These are phyloP conservation scores for Hymenochirus boettgeri DNA, from an alignment of 2,113 vertebrate species.

Conservation along the genomic window DNA sequence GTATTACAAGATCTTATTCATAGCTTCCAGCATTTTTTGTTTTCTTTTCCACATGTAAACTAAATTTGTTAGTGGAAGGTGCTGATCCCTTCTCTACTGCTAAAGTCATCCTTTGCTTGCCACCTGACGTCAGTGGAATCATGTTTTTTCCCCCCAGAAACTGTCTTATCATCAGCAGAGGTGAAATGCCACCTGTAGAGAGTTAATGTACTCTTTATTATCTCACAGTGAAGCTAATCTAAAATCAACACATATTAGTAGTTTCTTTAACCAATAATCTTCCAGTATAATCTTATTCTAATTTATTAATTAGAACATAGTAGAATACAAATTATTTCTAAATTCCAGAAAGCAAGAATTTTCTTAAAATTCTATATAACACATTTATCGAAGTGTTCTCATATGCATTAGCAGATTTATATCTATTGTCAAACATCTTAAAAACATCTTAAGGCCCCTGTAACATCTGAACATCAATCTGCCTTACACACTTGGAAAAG, in stretches of 20 bases:
- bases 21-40: slow-evolving; percentile 43
- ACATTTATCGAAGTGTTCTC: too few relatives aligned
- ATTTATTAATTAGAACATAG: too few relatives aligned
- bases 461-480: too few relatives aligned
- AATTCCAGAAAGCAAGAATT: background rate
- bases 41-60: slow-evolving; percentile 44
- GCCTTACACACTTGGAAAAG: too few relatives aligned
- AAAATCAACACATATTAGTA: slow-evolving; percentile 10
- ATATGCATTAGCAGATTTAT: too few relatives aligned
- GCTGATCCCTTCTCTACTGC: slow-evolving; percentile 37
- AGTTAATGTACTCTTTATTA: slow-evolving; percentile 2
- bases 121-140: slow-evolving; percentile 39
- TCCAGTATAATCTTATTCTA: background rate
- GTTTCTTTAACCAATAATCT: background rate
- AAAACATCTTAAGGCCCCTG: too few relatives aligned
- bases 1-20: slow-evolving; percentile 43
- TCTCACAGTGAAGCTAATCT: background rate
- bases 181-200: slow-evolving; percentile 15
- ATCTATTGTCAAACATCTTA: too few relatives aligned
- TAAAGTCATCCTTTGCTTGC: slow-evolving; percentile 30
- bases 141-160: slow-evolving; percentile 34
- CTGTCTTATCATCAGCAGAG: slow-evolving; percentile 34
- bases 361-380: too few relatives aligned
- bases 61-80: slow-evolving; percentile 44
- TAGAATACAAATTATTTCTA: too few relatives aligned